Conservation (phyloP, 1,140 invertebrate genomes). For the Medauroidea extradentata region DNA sequence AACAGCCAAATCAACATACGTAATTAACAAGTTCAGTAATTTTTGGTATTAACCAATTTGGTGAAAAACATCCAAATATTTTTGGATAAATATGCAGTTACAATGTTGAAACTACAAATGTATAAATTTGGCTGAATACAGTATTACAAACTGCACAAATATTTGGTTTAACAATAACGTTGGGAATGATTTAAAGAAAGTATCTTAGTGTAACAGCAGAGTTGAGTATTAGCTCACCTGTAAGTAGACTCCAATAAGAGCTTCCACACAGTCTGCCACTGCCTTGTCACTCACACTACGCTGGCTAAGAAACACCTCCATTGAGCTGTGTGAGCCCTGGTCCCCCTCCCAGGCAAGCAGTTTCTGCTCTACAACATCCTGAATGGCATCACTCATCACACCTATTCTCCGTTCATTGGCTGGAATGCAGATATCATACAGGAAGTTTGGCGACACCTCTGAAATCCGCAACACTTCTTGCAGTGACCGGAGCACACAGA, state of each 20-base stretch:
- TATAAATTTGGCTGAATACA: too few relatives aligned
- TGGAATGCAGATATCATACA: slow-evolving; percentile 46
- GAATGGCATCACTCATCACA: slow-evolving; percentile 28
- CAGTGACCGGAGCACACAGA: slow-evolving; percentile 23
- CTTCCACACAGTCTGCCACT: slow-evolving; percentile 79
- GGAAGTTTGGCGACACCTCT: slow-evolving; percentile 38
- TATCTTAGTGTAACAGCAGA: background rate
- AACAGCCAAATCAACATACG: too few relatives aligned
- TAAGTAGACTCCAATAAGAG: slow-evolving; percentile 75
- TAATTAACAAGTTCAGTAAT: too few relatives aligned
- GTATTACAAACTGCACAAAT: too few relatives aligned
- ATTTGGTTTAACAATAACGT: too few relatives aligned
- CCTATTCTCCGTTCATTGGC: slow-evolving; percentile 42
- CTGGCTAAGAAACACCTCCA: slow-evolving; percentile 44
- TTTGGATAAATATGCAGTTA: too few relatives aligned
- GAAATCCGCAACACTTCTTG: slow-evolving; percentile 28
- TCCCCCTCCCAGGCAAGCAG: slow-evolving; percentile 35
- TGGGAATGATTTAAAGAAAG: too few relatives aligned
- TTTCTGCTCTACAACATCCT: slow-evolving; percentile 21
- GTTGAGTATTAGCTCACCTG: slow-evolving; percentile 33
- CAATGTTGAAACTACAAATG: too few relatives aligned
- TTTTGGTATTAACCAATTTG: too few relatives aligned
- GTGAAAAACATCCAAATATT: too few relatives aligned
- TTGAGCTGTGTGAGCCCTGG: slow-evolving; percentile 33
- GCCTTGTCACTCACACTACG: slow-evolving; percentile 56